Base-by-base conservation (phyloP, 1,140 invertebrate species). In the Ips typographus region DNA sequence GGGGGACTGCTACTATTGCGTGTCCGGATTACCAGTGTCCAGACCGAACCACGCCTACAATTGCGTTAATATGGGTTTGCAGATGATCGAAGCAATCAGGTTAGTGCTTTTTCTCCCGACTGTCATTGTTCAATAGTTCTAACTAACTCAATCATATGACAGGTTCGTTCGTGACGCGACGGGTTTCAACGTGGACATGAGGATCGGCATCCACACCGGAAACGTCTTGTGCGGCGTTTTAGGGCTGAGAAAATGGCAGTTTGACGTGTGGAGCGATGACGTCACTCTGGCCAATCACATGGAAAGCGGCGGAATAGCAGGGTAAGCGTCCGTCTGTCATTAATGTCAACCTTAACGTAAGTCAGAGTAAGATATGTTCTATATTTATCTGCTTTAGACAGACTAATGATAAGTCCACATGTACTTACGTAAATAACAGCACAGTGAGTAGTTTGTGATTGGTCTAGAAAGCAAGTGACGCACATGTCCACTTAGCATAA, bases 211-310 rank as follows among this genome's bases (percentile, higher is more conserved):
- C 72, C 94, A 97, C 81, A 95, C 95, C 3, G 92, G 92, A 68
- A 94, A 93, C 77, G 96, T 99, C 37, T 83, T 98, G 4, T 98
- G 95, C 77, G 97, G 97, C 2, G 93, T 99, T n/a, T 84, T 99
- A 55, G 97, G 97, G 1, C 83, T 98, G 4, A 84, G 93, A 59
- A 98, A 98, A 83, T 98, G 95, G 96, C 96, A 98, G 85, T 99
- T 95, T 82, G 96, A 99, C 83, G 94, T 99, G 44, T 98, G 96
- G 95, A 96, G 94, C 74, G 93, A 97, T 84, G 96, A 98, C 82
- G 96, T 98, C 76, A 97, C 94, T 36, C 84, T 98, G 3, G 97
- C 97, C 57, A 98, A 98, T 84, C 92, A 96, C 77, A 97, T 98
- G 95, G 97, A 99, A 83, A 94, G 94, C 51, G 93, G 93, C 8